These are phyloP conservation scores for Mystacides longicornis DNA, from an alignment of 2,888 invertebrate species.

Conservation along the genomic window DNA sequence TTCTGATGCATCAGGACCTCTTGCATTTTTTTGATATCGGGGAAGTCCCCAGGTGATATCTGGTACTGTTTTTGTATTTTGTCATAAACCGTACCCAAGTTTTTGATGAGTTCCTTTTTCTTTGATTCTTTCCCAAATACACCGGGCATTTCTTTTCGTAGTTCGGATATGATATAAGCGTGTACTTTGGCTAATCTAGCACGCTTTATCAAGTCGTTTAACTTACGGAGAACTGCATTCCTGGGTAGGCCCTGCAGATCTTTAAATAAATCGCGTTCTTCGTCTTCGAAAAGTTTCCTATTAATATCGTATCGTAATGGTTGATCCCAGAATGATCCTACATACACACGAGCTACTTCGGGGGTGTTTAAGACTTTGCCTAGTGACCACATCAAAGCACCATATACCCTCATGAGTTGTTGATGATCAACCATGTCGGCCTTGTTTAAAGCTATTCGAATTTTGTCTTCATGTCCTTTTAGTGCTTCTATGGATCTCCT, in stretches of 20 bases:
- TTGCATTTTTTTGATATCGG: conserved; percentile 94
- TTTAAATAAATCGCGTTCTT: conserved; percentile 89
- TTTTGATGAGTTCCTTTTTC: conserved; percentile 95
- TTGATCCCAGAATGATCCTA: conserved; percentile 99
- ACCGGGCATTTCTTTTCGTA: conserved; percentile 94
- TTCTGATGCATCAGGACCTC: conserved; percentile 79
- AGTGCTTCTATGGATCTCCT: conserved; percentile 92
- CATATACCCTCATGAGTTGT: conserved; percentile 96
- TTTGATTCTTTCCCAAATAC: conserved; percentile 95
- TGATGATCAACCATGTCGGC: conserved; percentile 99
- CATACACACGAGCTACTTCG: conserved; percentile 97
- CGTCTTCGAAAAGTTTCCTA: conserved; percentile 86
- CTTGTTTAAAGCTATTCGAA: conserved; percentile 95
- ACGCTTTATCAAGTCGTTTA: conserved; percentile 96
- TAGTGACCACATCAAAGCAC: conserved; percentile 98
- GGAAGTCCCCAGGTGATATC: conserved; percentile 97
- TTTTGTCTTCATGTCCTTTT: conserved; percentile 93
- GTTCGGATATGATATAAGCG: conserved; percentile 92
- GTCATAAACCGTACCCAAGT: conserved; percentile 82
- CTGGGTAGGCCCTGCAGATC: conserved; percentile 92
- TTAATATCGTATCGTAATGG: conserved; percentile 92
- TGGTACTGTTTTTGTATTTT: conserved; percentile 87
- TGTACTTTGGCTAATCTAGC: conserved; percentile 96
- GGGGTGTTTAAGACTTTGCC: conserved; percentile 97
- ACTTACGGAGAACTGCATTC: conserved; percentile 92